Conservation (phyloP, 2,888 invertebrate species). For the Himalopsyche tibetana region DNA sequence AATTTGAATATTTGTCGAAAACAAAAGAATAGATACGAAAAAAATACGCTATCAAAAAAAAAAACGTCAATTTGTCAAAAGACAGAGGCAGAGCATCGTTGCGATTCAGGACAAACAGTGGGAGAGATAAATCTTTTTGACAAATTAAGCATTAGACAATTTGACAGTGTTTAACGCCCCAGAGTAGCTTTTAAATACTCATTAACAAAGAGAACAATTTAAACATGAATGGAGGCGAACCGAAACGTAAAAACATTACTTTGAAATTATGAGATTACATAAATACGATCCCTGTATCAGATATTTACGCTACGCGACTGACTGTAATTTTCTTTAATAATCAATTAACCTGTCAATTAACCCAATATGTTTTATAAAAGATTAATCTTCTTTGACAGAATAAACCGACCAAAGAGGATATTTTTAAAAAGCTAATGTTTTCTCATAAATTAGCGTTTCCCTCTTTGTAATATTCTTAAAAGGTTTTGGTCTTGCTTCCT, state of each 20-base stretch:
- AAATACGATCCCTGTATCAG: no score
- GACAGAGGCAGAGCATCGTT: not conserved
- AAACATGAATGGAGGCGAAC: not conserved
- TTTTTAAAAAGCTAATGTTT: not conserved
- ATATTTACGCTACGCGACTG: no score
- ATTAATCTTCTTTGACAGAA: not conserved
- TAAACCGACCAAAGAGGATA: not conserved
- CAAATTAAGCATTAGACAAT: slow-evolving; percentile 24
- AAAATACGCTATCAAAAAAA: not conserved
- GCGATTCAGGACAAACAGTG: not conserved
- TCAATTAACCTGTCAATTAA: slow-evolving; percentile 10
- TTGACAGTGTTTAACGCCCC: not conserved
- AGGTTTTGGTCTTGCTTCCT: not conserved
- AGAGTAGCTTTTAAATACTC: not conserved
- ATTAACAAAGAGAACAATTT: not conserved
- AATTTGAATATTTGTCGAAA: slow-evolving; percentile 14
- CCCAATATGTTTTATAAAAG: not conserved
- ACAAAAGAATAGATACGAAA: not conserved
- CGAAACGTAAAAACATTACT: not conserved
- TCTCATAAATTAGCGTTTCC: not conserved
- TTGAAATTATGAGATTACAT: not conserved
- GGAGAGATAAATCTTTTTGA: slow-evolving; percentile 16
- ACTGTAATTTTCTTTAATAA: not conserved
- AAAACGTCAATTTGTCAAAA: not conserved
- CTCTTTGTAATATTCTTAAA: slow-evolving; percentile 24